Base-by-base conservation (phyloP, 2,797 vertebrate species). In the Paguma larvata region DNA sequence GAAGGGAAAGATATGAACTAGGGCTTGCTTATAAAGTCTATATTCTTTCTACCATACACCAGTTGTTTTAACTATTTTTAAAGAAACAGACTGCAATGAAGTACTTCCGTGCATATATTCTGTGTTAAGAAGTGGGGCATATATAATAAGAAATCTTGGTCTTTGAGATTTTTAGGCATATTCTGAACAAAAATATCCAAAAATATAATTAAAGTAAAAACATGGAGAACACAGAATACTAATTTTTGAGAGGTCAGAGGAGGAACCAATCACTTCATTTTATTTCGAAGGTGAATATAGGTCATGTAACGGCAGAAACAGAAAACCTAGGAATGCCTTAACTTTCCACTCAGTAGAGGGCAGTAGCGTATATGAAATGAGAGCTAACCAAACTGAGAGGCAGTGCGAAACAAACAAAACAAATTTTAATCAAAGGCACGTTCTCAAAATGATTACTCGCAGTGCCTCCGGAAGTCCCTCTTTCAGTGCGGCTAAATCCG, bases 271-370 rank as follows among this genome's bases (percentile, higher is more conserved):
- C 89, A 93, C 12, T 53, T 56, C 23, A 30, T 48, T 88, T 84
- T 92, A 91, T 78, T 93, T 93, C 18, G 12, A 85, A 79, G 84
- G 51, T 38, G 34, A 73, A 68, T 10, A 12, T 34, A 34, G 88
- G 56, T 51, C 62, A 72, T 6, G 14, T 11, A 86, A 75, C 25
- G 23, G 25, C 27, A 84, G 48, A 77, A 93, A 82, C 3, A 32
- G 4, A 92, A 68, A 84, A 21, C 7, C 30, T 15, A 84, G 75
- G 38, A n/a, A 6, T 27, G 62, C 53, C 77, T 94, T 51, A 48
- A 72, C 67, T 34, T 85, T 32, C n/a, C 41, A 2, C 63, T 97
- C 98, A 93, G 3, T 41, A 98, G 98, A 98, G 98, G 98, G 98
- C 98, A 97, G 93, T 2, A 93, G 93, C 83, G 87, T 23, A 88